Base-by-base conservation (phyloP, 2,888 invertebrate genomes). In the Stenurella melanura region DNA sequence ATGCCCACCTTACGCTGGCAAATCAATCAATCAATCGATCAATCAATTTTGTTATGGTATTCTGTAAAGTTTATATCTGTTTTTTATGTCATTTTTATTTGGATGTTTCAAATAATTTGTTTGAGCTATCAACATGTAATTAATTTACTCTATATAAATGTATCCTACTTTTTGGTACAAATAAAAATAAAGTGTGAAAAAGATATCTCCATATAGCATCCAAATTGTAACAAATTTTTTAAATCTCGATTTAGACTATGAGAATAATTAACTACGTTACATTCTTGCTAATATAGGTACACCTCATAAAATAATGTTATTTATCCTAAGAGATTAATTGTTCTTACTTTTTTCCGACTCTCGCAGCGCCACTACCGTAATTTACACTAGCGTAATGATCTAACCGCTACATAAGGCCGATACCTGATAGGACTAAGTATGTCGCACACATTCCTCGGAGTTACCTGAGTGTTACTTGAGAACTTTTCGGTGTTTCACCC, bases 381-480 rank as follows among this genome's bases (percentile, higher is more conserved):
- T 42, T 21, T 19, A 17, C n/a, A 15, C 54, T 30, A 56, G 12
- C n/a, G 42, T 54, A 50, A 54, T 71, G 56, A 42, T n/a, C 60
- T 58, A 64, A 42, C 64, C 19, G 54, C 68, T 56, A 58, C 73
- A 69, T 64, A 58, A 70, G 74, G 74, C 78, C 69, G 81, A 79
- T 78, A 79, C 78, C 77, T 76, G 73, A 79, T 79, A 79, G 74
- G 75, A 79, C 76, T 81, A 81, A 81, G 75, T 79, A 81, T 81
- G 81, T 81, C 81, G 66, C 81, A 81, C 81, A 81, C 78, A 76
- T 79, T 79, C 75, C 63, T 38, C 17, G 50, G 56, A 50, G 63
- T 69, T 81, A 81, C 81, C 81, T 78, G 81, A 69, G 58, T 74
- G 76, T 77, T 79, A 81, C 79, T 79, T 77, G 79, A 81, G 74